Conservation (phyloP, 2,888 invertebrate genomes). For the Diaprepes abbreviatus region DNA sequence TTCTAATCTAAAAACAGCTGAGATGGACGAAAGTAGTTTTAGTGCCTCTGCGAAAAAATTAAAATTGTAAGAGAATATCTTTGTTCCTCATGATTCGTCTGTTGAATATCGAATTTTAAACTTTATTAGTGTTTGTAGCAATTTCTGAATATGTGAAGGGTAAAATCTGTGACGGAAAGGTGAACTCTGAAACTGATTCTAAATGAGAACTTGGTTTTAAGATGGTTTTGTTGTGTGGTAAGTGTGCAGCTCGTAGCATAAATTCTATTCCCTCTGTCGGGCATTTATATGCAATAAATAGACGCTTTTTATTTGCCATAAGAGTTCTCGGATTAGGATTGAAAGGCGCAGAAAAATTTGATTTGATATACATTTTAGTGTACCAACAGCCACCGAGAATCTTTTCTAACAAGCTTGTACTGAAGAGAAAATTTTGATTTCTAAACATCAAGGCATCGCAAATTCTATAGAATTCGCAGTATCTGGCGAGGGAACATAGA, state of each 20-base stretch:
- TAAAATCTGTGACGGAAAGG: neutral
- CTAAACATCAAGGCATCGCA: neutral
- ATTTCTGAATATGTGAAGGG: neutral
- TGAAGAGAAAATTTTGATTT: neutral
- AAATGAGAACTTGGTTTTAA: neutral
- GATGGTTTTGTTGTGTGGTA: neutral
- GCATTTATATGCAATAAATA: neutral
- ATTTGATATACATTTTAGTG: neutral
- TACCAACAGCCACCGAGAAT: neutral
- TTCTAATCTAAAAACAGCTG: too few relatives aligned
- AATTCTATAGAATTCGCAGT: conserved; percentile 42
- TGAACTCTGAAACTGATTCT: neutral
- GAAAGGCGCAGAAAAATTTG: neutral
- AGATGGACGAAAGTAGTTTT: too few relatives aligned
- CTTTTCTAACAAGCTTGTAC: neutral
- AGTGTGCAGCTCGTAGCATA: neutral
- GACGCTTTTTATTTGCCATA: neutral
- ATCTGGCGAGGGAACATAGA: conserved; percentile 52
- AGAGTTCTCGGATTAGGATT: neutral
- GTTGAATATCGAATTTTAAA: too few relatives aligned
- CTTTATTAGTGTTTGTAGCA: neutral
- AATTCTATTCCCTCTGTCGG: neutral
- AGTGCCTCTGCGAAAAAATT: too few relatives aligned
- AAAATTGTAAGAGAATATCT: too few relatives aligned
- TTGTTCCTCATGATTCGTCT: too few relatives aligned